Conservation (phyloP, 2,888 invertebrate genomes). For the Sinhomidia bicolor region DNA sequence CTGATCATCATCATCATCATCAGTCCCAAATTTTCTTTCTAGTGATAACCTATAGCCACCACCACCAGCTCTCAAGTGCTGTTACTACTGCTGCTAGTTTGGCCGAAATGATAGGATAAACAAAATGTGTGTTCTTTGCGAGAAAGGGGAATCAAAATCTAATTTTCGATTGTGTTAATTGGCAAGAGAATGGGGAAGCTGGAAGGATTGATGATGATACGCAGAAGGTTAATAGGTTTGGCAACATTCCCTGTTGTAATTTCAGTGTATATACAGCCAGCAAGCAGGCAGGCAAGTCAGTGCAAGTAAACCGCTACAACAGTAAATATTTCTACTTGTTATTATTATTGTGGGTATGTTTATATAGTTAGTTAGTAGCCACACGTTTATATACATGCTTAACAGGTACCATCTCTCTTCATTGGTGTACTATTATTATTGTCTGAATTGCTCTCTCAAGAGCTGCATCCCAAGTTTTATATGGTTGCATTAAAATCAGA, state of each 20-base stretch:
- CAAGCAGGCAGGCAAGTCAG: not conserved
- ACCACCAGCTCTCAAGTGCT: no score
- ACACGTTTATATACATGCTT: not conserved
- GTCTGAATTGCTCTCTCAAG: no score
- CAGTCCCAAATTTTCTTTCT: no score
- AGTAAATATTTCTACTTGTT: not conserved
- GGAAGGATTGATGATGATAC: conserved; percentile 35
- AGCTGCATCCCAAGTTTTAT: no score
- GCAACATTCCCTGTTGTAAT: conserved; percentile 21
- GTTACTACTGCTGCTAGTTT: not conserved
- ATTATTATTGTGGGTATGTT: not conserved
- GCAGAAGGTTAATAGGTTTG: conserved; percentile 65
- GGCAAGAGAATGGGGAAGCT: conserved; percentile 31
- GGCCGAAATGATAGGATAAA: no score
- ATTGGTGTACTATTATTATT: no score
- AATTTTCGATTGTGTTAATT: conserved; percentile 69
- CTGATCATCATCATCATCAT: no score
- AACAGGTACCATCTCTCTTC: not conserved
- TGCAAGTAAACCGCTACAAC: not conserved
- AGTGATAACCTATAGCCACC: no score
- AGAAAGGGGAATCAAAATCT: conserved; percentile 61
- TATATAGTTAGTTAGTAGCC: no score
- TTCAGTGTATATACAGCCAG: not conserved
- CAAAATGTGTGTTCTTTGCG: not conserved
- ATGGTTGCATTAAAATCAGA: not conserved